Evolutionary conservation across 1,140 invertebrate genomes (phyloP).

Genomic region (Halictus rubicundus): DNA sequence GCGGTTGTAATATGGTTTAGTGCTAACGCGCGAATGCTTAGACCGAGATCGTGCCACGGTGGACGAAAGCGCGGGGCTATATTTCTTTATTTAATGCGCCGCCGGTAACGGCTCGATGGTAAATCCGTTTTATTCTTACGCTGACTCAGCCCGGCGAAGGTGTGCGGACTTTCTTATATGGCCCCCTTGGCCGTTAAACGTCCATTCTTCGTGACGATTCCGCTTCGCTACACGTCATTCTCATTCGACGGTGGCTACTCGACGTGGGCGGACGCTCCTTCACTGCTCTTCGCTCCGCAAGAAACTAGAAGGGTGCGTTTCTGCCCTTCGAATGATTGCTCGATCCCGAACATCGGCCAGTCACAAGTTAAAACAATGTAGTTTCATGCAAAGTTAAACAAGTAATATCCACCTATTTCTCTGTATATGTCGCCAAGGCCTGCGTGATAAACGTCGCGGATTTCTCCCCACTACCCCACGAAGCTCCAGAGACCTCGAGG

Average conservation of each 20-base stretch:
- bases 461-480: too few relatives aligned
- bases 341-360: too few relatives aligned
- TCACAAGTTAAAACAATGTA: too few relatives aligned
- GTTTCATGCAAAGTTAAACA: too few relatives aligned
- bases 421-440: too few relatives aligned
- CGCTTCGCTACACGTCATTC: constrained; percentile 30
- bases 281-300: too few relatives aligned
- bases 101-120: constrained; percentile 70
- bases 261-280: background rate
- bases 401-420: too few relatives aligned
- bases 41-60: constrained; percentile 51
- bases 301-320: too few relatives aligned
- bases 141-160: constrained; percentile 70
- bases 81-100: constrained; percentile 76
- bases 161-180: constrained; percentile 42
- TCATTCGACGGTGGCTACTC: constrained; percentile 14
- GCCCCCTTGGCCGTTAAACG: constrained; percentile 21
- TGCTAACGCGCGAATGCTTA: constrained; percentile 72
- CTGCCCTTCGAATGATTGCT: too few relatives aligned
- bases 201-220: constrained; percentile 11
- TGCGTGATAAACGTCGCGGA: too few relatives aligned
- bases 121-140: constrained; percentile 73
- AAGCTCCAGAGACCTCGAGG: too few relatives aligned
- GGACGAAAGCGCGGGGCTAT: constrained; percentile 69
- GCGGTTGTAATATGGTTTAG: constrained; percentile 75